Conservation (phyloP, 1,140 invertebrate genomes). For the Hydropsyche tenuis region DNA sequence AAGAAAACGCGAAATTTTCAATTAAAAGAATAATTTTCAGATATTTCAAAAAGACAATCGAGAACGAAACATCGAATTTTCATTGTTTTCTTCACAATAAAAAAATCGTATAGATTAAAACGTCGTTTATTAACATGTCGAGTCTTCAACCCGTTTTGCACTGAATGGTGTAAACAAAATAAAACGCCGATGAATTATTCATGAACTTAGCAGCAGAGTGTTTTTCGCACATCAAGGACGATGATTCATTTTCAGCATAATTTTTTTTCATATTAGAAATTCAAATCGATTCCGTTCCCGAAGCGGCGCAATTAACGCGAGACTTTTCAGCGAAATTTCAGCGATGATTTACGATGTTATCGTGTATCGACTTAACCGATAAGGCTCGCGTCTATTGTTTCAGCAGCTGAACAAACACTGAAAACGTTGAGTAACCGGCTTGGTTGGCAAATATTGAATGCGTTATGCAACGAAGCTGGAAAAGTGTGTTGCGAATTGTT, state of each 20-base stretch:
- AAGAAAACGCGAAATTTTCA: too few relatives aligned
- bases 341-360: too few relatives aligned
- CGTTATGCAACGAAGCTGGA: background rate
- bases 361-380: constrained; percentile 1
- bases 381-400: constrained; percentile 2
- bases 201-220: background rate
- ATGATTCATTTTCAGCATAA: constrained; percentile 6
- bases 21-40: too few relatives aligned
- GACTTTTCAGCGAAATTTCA: background rate
- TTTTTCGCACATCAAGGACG: constrained; percentile 15
- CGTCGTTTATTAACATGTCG: too few relatives aligned
- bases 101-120: too few relatives aligned
- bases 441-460: background rate
- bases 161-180: constrained; percentile 16
- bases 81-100: too few relatives aligned
- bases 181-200: constrained; percentile 10
- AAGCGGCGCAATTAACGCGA: too few relatives aligned
- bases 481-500: background rate
- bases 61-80: too few relatives aligned
- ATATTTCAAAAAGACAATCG: too few relatives aligned
- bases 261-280: too few relatives aligned
- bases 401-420: constrained; percentile 16
- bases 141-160: constrained; percentile 9
- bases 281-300: too few relatives aligned
- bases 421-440: constrained; percentile 2